Conservation (phyloP, 2,888 invertebrate species). For the Crossocerus cetratus region DNA sequence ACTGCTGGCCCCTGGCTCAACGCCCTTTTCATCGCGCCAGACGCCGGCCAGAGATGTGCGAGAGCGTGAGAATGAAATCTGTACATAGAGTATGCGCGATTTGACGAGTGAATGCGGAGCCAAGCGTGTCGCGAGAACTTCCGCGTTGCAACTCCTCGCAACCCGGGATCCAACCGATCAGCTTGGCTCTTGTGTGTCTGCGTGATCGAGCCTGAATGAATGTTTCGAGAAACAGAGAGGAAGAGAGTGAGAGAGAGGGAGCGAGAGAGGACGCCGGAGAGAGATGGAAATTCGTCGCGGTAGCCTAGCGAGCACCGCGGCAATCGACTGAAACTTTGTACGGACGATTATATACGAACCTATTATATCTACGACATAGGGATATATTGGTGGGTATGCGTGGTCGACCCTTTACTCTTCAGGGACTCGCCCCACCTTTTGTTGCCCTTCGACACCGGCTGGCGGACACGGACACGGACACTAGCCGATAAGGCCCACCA, state of each 20-base stretch:
- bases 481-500: too few relatives aligned
- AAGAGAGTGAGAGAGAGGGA: constrained; percentile 5
- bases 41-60: background rate
- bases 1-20: too few relatives aligned
- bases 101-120: background rate
- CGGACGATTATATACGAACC: constrained; percentile 51
- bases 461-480: too few relatives aligned
- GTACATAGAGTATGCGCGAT: constrained; percentile 5
- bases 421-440: too few relatives aligned
- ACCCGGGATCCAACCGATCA: constrained; percentile 36
- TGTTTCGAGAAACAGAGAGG: constrained; percentile 8
- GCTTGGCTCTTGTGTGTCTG: too few relatives aligned
- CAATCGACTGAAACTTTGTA: constrained; percentile 66
- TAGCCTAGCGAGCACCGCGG: constrained; percentile 44
- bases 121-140: constrained; percentile 11
- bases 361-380: constrained; percentile 48
- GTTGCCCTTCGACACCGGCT: too few relatives aligned
- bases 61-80: constrained; percentile 2
- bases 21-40: too few relatives aligned
- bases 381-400: constrained; percentile 37
- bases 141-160: constrained; percentile 57
- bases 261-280: background rate
- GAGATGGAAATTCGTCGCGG: constrained; percentile 37
- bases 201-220: background rate
- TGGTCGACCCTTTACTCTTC: too few relatives aligned